Base-by-base conservation (phyloP, 2,888 invertebrate genomes). In the Alviniconcha strummeri region DNA sequence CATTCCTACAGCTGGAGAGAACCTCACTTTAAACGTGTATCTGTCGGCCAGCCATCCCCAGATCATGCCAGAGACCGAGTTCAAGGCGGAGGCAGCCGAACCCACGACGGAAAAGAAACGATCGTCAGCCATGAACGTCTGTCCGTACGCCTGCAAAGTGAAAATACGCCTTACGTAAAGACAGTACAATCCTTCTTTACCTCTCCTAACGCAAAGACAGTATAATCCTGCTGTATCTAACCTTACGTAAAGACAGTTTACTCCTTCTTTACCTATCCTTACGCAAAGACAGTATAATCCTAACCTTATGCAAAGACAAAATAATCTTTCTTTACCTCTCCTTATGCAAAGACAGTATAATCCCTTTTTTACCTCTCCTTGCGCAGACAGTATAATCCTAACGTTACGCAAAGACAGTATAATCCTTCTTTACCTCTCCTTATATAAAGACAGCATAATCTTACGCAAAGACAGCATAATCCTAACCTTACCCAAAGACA, bases 21-120 rank as follows among this genome's bases (percentile, higher is more conserved):
- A 7, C 4, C 69, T 13, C 6, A 60, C 60, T 13, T 60, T 60
- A 13, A 60, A 60, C 8, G 60, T 60, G 4, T 60, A 60, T 13
- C 60, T 64, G 81, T 81, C 84, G 6, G 80, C 54, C 5, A 84
- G 57, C 69, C 55, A 60, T 6, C 84, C 83, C 83, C 83, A 83
- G 76, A 83, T 69, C 52, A 83, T 81, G 52, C 83, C 69, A 17
- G 80, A 80, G 17, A 75, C 75, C 8, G 80, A 80, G 57, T 80
- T 83, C 80, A 80, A 56, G 0, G 79, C 80, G 0, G 80, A 80
- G 8, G 83, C 72, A 13, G 36, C 57, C n/a, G 83, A 83, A 36
- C 83, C 83, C n/a, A 83, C 83, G 75, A 75, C 69, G 56, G 83
- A 72, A 54, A 80, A 79, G 69, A 80, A 83, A 15, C 72, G 76